Evolutionary conservation across 2,113 vertebrate species (phyloP).

Genomic region (Gymnogyps californianus): DNA sequence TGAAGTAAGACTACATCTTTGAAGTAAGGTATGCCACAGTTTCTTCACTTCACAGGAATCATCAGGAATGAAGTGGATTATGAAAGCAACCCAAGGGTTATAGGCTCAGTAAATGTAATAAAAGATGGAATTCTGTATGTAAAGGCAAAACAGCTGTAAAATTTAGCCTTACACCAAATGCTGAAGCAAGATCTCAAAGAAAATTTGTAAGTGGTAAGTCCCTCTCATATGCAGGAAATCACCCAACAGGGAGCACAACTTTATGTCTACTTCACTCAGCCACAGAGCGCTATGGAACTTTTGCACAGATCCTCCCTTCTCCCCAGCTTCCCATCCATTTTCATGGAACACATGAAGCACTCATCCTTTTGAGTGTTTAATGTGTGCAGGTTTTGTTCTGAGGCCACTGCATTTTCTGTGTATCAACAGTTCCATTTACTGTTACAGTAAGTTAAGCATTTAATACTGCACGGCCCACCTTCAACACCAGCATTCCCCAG

Average conservation of each 20-base stretch:
- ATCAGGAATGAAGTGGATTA: not conserved
- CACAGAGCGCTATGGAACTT: not conserved
- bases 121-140: not conserved
- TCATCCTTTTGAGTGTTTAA: not conserved
- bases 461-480: not conserved
- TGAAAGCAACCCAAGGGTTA: not conserved
- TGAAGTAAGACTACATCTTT: not conserved
- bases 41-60: not conserved
- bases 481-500: not conserved
- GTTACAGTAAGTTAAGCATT: not conserved
- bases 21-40: not conserved
- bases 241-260: not conserved
- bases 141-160: not conserved
- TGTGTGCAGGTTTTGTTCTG: not conserved
- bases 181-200: not conserved
- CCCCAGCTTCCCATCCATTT: not conserved
- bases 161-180: not conserved
- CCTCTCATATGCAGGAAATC: not conserved
- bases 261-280: not conserved
- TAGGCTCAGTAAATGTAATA: not conserved
- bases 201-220: not conserved
- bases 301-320: not conserved
- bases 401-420: not conserved
- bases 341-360: not conserved
- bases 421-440: not conserved